phyloP scores from a whole-genome alignment of 1,140 invertebrate species.

The Drosophila nannoptera region DNA sequence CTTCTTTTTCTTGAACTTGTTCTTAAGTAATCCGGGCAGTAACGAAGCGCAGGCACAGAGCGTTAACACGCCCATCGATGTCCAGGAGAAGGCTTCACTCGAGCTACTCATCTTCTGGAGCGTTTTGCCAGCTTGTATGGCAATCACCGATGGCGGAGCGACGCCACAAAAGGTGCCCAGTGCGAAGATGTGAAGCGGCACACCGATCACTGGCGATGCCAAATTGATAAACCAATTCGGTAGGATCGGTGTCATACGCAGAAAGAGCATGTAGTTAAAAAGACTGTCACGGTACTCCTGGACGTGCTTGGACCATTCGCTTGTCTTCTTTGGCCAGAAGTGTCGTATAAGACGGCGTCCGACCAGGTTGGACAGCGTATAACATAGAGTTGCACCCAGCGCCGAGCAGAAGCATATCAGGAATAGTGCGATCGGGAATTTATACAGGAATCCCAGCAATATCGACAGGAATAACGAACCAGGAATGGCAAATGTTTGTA shows the following conservation, averaged over 20 bases:
- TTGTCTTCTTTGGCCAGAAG: slow-evolving; percentile 93
- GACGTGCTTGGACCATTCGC: slow-evolving; percentile 91
- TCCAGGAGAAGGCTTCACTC: slow-evolving; percentile 93
- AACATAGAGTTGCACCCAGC: slow-evolving; percentile 96
- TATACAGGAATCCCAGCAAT: slow-evolving; percentile 97
- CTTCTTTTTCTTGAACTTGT: slow-evolving; percentile 87
- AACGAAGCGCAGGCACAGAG: slow-evolving; percentile 91
- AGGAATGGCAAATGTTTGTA: slow-evolving; percentile 99
- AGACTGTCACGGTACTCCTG: slow-evolving; percentile 92
- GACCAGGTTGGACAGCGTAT: slow-evolving; percentile 93
- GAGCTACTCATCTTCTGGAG: slow-evolving; percentile 95
- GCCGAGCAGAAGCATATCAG: slow-evolving; percentile 98
- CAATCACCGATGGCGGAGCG: slow-evolving; percentile 97
- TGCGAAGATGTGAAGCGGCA: slow-evolving; percentile 95
- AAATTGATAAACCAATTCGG: slow-evolving; percentile 99
- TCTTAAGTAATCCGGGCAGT: slow-evolving; percentile 94
- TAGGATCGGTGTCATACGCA: slow-evolving; percentile 97
- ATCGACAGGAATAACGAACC: slow-evolving; percentile 99
- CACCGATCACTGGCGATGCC: slow-evolving; percentile 96
- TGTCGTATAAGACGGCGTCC: slow-evolving; percentile 91
- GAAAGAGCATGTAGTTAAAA: slow-evolving; percentile 97
- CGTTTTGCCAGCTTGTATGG: slow-evolving; percentile 98
- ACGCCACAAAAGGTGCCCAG: slow-evolving; percentile 97
- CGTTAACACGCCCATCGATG: slow-evolving; percentile 88
- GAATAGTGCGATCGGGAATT: slow-evolving; percentile 92